These are phyloP conservation scores for Hydrotaea diabolus DNA, from an alignment of 2,888 invertebrate genomes.

Conservation along the genomic window DNA sequence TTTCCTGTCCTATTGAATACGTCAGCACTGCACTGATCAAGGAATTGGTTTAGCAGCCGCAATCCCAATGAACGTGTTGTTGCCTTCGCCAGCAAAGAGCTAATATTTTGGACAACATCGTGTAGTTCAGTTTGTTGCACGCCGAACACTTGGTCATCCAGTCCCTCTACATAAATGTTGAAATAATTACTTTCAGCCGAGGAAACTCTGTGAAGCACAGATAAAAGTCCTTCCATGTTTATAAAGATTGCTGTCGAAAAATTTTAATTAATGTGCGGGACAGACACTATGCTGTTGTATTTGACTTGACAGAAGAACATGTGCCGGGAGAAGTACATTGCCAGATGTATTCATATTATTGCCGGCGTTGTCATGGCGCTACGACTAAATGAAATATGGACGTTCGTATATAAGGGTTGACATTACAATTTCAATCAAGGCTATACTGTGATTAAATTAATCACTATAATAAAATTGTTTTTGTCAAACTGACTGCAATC, in stretches of 20 bases:
- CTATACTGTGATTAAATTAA: too few relatives aligned
- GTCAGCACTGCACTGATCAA: constrained; percentile 70
- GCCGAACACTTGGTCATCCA: constrained; percentile 70
- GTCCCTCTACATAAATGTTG: constrained; percentile 69
- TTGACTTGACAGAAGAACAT: neutral
- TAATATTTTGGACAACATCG: constrained; percentile 70
- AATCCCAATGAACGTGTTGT: constrained; percentile 70
- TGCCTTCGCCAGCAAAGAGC: constrained; percentile 69
- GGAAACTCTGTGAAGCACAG: constrained; percentile 71
- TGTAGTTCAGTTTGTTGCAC: constrained; percentile 58
- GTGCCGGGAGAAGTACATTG: neutral
- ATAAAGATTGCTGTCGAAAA: neutral
- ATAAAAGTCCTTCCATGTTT: constrained; percentile 51
- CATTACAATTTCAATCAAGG: too few relatives aligned
- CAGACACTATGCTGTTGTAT: too few relatives aligned
- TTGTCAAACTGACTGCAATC: too few relatives aligned
- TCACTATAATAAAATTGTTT: too few relatives aligned
- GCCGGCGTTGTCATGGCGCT: too few relatives aligned
- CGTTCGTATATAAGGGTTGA: too few relatives aligned
- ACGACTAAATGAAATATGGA: too few relatives aligned
- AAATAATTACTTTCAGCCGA: constrained; percentile 66
- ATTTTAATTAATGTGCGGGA: too few relatives aligned
- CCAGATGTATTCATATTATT: neutral
- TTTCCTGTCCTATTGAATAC: constrained; percentile 71
- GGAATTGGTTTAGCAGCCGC: constrained; percentile 68